Conservation (phyloP, 92 coral and sea anemone genomes). For the Parazoanthus swiftii region DNA sequence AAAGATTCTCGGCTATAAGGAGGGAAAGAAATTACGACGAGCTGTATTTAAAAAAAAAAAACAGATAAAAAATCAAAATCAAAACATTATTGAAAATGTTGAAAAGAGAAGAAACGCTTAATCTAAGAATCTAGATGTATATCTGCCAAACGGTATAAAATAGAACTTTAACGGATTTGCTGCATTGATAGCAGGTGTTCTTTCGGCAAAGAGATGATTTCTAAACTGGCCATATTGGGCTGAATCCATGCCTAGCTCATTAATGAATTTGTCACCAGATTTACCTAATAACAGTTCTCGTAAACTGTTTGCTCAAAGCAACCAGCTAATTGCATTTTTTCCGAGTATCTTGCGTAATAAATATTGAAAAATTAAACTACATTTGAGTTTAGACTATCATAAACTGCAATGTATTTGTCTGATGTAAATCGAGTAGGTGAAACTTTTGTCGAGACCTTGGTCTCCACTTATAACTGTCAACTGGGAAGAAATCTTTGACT, state of each 20-base stretch:
- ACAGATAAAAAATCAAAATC: constrained; percentile 1
- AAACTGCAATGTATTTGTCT: not conserved
- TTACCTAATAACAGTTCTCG: constrained; percentile 6
- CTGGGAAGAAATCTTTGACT: not conserved
- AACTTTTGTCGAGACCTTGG: not conserved
- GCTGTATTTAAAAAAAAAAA: not conserved
- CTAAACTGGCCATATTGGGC: not conserved
- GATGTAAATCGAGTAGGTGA: not conserved
- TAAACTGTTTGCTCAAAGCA: constrained; percentile 9
- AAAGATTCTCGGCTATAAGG: not conserved
- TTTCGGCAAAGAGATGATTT: not conserved
- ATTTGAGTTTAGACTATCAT: not conserved
- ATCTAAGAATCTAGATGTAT: not conserved
- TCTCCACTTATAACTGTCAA: constrained; percentile 12
- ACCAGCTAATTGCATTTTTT: not conserved
- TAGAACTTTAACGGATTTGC: not conserved
- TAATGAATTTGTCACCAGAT: constrained; percentile 7
- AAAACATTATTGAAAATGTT: not conserved
- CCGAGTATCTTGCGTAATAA: not conserved
- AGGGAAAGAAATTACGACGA: not conserved
- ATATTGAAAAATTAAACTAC: not conserved
- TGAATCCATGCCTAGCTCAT: not conserved
- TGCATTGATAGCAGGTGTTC: not conserved
- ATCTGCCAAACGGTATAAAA: not conserved
- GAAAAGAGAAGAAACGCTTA: not conserved